phyloP scores from a whole-genome alignment of 2,797 vertebrate species.

The Monodelphis domestica region DNA sequence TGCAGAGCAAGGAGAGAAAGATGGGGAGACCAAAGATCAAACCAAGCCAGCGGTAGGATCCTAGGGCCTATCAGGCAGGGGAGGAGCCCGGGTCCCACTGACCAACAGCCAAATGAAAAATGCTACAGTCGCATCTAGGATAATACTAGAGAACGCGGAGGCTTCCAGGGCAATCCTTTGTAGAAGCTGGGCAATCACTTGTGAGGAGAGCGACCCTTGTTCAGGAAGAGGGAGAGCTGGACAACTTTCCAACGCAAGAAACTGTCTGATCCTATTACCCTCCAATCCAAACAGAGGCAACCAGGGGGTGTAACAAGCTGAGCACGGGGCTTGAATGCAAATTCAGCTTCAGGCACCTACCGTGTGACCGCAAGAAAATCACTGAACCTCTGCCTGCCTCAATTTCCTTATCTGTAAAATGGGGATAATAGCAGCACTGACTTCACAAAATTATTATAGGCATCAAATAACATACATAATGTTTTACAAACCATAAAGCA shows the following conservation, averaged over 20 bases:
- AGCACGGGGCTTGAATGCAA: background rate
- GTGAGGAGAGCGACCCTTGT: background rate
- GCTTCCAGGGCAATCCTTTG: background rate
- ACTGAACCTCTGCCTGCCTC: background rate
- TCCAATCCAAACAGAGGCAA: background rate
- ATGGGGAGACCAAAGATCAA: background rate
- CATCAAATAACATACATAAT: background rate
- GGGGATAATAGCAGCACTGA: background rate
- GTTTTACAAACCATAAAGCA: background rate
- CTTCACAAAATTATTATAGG: background rate
- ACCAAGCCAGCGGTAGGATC: background rate
- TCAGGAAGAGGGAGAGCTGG: background rate
- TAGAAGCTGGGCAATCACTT: no score
- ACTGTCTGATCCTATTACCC: background rate
- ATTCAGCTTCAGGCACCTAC: background rate
- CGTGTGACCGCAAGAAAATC: background rate
- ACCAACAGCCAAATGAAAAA: background rate
- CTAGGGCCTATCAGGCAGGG: background rate
- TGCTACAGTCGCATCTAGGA: no score
- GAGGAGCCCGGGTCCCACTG: background rate
- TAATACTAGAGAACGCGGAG: background rate
- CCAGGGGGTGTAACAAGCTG: background rate
- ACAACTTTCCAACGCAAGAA: background rate
- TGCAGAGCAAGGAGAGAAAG: constrained; percentile 79
- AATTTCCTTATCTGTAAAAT: background rate